These are phyloP conservation scores for Eurois occulta DNA, from an alignment of 2,888 invertebrate genomes.

Conservation along the genomic window DNA sequence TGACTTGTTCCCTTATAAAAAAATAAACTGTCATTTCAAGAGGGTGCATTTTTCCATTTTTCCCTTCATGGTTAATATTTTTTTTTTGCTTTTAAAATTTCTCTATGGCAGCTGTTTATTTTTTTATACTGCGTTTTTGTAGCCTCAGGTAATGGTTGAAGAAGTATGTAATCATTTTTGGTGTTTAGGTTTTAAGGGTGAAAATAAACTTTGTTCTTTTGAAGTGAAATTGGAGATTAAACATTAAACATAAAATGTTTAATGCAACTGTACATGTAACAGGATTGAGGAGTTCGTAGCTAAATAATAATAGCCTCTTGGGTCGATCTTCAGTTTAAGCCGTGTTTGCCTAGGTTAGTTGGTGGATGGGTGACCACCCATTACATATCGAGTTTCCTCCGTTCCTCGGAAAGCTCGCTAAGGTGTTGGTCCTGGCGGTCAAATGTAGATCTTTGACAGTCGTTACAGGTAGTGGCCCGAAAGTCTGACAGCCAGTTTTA, in stretches of 20 bases:
- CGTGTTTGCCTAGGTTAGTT: background rate
- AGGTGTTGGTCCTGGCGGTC: too few species aligned
- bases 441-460: too few species aligned
- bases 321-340: background rate
- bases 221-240: conserved; percentile 9
- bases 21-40: conserved; percentile 67
- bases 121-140: conserved; percentile 53
- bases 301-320: background rate
- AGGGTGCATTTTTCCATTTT: conserved; percentile 62
- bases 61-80: conserved; percentile 30
- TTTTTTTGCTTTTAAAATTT: conserved; percentile 49
- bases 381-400: too few species aligned
- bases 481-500: too few species aligned
- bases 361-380: background rate
- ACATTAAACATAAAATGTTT: background rate
- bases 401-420: too few species aligned
- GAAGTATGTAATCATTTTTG: conserved; percentile 38
- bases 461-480: too few species aligned
- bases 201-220: conserved; percentile 32
- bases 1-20: conserved; percentile 59
- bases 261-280: background rate
- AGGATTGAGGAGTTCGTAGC: background rate
- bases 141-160: conserved; percentile 42
- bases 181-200: conserved; percentile 33
- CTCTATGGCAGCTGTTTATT: conserved; percentile 46